Evolutionary conservation across 2,797 vertebrate genomes (phyloP), one percentile per base, ranked within the genome.

Genomic region (Acanthurus leucopareius): DNA sequence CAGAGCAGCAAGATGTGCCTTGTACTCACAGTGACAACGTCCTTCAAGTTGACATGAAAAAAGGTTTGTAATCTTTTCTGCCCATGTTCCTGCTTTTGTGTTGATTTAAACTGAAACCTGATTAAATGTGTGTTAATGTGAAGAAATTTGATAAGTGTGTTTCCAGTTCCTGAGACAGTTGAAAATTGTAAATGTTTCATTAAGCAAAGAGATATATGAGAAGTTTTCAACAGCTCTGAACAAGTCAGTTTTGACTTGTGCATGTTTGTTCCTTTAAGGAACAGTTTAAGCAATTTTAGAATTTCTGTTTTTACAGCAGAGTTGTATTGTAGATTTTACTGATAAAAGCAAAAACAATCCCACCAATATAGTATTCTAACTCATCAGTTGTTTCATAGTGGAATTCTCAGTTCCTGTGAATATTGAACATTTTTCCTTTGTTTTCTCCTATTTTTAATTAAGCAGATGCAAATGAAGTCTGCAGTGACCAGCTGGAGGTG

Each of bases 381-480:
- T 53, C 3, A 25, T 14, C 8, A 45, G 2, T 32, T 25, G 3
- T 40, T 45, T 58, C 5, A 10, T 13, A 40, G 0, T 47, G 17
- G 2, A 40, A 60, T 19, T 8, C 35, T 52, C 8, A 54, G 10
- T 10, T 15, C 32, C 28, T 52, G 11, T 28, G 22, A 71, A 51
- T 53, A 0, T 32, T 53, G 19, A 56, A 47, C 1, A 40, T 9
- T 54, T 67, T 1, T 25, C 2, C 7, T 16, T 32, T 51, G 1
- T 25, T 45, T 52, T 54, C 1, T 47, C 7, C 13, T 11, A 0
- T 64, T 63, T 7, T 70, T 83, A 32, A 20, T 67, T 16, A 73
- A 70, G 8, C 42, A 51, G 73, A 81, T 62, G 22, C 49, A 61
- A 61, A 20, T 22, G 61, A 82, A 45, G 49, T 44, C 70, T 10